These are phyloP conservation scores for Anoura caudifer DNA, from an alignment of 2,113 vertebrate species.

Conservation along the genomic window DNA sequence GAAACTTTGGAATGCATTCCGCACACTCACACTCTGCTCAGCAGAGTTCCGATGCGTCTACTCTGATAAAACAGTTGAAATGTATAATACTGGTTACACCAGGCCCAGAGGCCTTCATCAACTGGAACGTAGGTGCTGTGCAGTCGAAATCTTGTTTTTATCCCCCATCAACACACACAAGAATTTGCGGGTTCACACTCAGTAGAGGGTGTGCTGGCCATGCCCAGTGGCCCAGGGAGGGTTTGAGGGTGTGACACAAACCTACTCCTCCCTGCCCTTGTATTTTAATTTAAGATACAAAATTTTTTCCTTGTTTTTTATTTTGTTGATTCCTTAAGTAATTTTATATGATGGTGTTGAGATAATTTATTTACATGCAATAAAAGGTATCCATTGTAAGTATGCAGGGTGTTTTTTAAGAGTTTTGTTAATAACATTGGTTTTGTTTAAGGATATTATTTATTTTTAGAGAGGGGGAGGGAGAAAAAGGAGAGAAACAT, in stretches of 20 bases:
- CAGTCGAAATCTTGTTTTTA: background rate
- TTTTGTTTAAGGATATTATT: too few relatives aligned
- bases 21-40: background rate
- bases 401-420: too few relatives aligned
- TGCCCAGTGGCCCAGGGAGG: background rate
- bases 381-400: background rate
- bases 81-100: background rate
- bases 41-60: background rate
- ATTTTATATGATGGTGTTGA: background rate
- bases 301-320: background rate
- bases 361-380: background rate
- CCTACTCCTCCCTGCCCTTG: background rate
- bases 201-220: background rate
- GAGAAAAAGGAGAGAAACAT: too few relatives aligned
- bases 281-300: background rate
- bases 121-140: background rate
- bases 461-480: too few relatives aligned
- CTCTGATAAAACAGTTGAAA: background rate
- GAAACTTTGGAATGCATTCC: background rate
- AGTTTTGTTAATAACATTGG: too few relatives aligned
- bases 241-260: accelerated
- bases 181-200: background rate
- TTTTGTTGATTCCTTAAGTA: background rate
- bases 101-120: background rate
- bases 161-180: background rate